Percentiles rank a stretch among this genome's conserved stretches.
These are phyloP conservation scores for Eucidaris tribuloides DNA, from an alignment of 35 echinoderm and acorn worm genomes.

Conservation along the genomic window DNA sequence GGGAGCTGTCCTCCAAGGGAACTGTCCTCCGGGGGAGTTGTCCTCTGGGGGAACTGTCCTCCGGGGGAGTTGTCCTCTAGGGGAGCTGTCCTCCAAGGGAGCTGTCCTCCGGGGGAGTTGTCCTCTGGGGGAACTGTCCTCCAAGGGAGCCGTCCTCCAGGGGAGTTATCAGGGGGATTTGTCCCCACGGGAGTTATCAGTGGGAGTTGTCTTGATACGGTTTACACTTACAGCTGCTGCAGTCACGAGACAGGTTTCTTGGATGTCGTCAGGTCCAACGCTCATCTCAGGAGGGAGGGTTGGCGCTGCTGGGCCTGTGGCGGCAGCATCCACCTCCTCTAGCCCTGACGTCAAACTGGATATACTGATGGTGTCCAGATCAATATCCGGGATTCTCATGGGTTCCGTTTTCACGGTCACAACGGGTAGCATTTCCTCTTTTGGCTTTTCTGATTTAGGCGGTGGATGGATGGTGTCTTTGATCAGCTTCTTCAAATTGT, in stretches of 20 bases:
- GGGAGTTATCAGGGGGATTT: too few species aligned
- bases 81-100: too few species aligned
- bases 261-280: conserved; percentile 42
- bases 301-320: conserved; percentile 25
- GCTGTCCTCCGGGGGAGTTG: too few species aligned
- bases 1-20: too few species aligned
- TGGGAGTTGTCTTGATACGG: too few species aligned
- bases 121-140: too few species aligned
- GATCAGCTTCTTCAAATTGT: conserved; percentile 55
- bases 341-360: conserved; percentile 52
- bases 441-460: conserved; percentile 3
- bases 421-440: background rate
- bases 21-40: too few species aligned
- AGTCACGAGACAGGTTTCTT: conserved; percentile 63
- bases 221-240: conserved; percentile 46
- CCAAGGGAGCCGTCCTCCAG: too few species aligned
- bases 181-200: too few species aligned
- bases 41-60: too few species aligned
- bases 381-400: conserved; percentile 20
- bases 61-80: too few species aligned
- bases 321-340: conserved; percentile 12
- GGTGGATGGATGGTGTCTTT: conserved; percentile 67
- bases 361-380: conserved; percentile 74
- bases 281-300: conserved; percentile 11
- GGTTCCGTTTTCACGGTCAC: background rate